These are phyloP conservation scores for Hypocryptadius cinnamomeus DNA, from an alignment of 2,113 vertebrate species.

Conservation along the genomic window DNA sequence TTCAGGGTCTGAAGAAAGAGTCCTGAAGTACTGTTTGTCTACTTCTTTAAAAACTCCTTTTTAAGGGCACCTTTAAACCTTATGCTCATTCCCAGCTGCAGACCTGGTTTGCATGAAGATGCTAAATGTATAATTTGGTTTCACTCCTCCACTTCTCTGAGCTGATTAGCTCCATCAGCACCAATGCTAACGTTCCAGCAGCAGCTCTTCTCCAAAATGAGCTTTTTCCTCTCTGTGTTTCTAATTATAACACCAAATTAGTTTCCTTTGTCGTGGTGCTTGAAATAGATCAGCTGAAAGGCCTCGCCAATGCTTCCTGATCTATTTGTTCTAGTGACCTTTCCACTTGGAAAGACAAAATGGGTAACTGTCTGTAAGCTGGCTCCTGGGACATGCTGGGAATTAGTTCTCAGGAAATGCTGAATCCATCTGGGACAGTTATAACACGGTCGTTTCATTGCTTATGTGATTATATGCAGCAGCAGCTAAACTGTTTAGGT, in stretches of 20 bases:
- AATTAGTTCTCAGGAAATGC: constrained; percentile 34
- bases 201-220: constrained; percentile 28
- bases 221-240: constrained; percentile 30
- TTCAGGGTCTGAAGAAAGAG: neutral
- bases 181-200: neutral
- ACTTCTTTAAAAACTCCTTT: neutral
- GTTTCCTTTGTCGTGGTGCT: constrained; percentile 44
- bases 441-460: neutral
- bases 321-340: constrained; percentile 41
- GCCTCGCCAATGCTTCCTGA: neutral
- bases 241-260: constrained; percentile 44
- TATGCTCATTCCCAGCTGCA: neutral
- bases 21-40: neutral
- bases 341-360: constrained; percentile 35
- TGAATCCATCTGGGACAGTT: neutral
- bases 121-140: neutral
- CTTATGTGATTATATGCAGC: neutral
- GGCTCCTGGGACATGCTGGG: constrained; percentile 21
- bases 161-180: constrained; percentile 36
- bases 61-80: constrained; percentile 2
- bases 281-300: constrained; percentile 28
- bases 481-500: neutral
- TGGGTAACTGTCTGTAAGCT: constrained; percentile 1
- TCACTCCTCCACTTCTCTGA: neutral
- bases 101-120: neutral